Conservation (phyloP, 2,113 vertebrate species). For the human region DNA sequence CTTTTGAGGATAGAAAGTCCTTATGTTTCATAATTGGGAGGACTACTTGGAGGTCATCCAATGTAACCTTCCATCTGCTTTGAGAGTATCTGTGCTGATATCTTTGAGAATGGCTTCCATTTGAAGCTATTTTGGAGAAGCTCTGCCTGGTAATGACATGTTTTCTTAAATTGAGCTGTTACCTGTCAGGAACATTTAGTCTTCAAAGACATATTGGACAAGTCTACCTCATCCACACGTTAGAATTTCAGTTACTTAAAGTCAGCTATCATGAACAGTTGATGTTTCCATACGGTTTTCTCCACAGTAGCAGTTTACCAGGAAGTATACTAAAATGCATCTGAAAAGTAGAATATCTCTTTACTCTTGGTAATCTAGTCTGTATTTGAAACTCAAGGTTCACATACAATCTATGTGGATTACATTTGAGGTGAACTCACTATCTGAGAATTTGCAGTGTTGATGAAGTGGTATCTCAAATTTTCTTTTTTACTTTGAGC, state of each 20-base stretch:
- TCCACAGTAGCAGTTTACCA: background rate
- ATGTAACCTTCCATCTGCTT: background rate
- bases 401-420: background rate
- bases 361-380: background rate
- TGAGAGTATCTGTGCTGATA: background rate
- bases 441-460: background rate
- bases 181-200: background rate
- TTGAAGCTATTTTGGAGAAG: background rate
- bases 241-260: slow-evolving; percentile 12
- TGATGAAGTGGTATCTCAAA: background rate
- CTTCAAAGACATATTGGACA: background rate
- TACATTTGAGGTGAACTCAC: background rate
- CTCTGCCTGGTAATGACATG: background rate
- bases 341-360: background rate
- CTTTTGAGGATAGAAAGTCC: background rate
- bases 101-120: background rate
- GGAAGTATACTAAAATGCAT: background rate
- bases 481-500: background rate
- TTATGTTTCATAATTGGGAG: background rate
- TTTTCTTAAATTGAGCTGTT: background rate
- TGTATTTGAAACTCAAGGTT: background rate
- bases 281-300: background rate
- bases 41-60: background rate
- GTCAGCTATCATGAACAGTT: background rate
- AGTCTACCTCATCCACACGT: background rate